Evolutionary conservation across 2,113 vertebrate species (phyloP), one percentile per base, ranked within the genome.

Genomic region (Mesitornis unicolor): DNA sequence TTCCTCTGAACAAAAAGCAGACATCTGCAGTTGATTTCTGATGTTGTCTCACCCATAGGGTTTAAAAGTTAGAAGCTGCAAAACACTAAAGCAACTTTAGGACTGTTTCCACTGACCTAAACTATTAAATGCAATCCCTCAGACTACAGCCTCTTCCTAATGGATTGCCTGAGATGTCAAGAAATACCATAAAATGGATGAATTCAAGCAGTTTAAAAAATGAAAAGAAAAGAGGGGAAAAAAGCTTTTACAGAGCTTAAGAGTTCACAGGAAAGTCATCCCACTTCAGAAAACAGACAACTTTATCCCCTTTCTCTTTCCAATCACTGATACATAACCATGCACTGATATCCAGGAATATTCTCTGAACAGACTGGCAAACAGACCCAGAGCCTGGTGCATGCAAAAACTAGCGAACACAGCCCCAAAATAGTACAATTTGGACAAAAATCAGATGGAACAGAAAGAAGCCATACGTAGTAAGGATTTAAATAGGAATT

Each of bases 1-100:
- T 31, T 35, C 38, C 56, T 95, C 77, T 78, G 33, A 91, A 82
- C 26, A 69, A 86, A 91, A 91, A 63, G 33, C 54, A 87, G 33
- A 63, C 38, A 90, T 60, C 67, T 90, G 61, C 36, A 64, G 18
- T 47, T 89, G 18, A 87, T 88, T 91, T 90, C 48, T 80, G 36
- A 56, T 75, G 45, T 51, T 57, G 26, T 67, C 38, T 91, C 69
- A 89, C 42, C 20, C 77, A 79, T 4, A 77, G 40, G 18, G 65
- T 87, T 89, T 36, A 71, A 57, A 79, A 93, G n/a, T 7, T 76
- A 36, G 67, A 88, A 93, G 79, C 42, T 80, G 45, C 54, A 77
- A 60, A 85, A 89, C 9, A 28, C 38, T 50, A 78, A 69, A 80
- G 45, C 42, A 75, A 75, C 16, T 78, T 71, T 13, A 78, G 22